Evolutionary conservation across 2,797 vertebrate genomes (phyloP), one percentile per base, ranked within the genome.

Genomic region (Silurus aristotelis): DNA sequence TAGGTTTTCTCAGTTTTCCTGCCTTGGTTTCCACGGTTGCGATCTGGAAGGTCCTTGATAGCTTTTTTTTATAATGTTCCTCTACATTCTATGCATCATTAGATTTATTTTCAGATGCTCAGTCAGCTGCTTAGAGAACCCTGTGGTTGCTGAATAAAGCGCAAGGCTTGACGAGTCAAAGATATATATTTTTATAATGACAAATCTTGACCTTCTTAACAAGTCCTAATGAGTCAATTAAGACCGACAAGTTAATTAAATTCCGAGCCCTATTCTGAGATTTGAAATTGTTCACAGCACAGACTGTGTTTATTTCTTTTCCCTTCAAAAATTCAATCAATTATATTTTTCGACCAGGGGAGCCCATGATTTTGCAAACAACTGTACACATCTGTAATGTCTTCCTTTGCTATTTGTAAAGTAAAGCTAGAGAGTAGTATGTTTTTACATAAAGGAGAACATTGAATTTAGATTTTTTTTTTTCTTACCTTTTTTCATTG

Each of bases 151-250:
- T 79, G 58, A 63, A 1, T 43, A 19, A 63, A 46, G 31, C 20
- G 61, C 38, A 79, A 22, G 58, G 38, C 43, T 38, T 43, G 20
- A 79, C 31, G 75, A 60, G 52, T 31, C 8, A 38, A 27, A 77
- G 55, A 79, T 7, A 61, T 43, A 14, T 61, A 77, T 78, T 78
- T 17, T n/a, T 56, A 43, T 63, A 43, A 61, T 63, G 76, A 63
- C 31, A 43, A 46, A 61, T 46, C 76, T 63, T n/a, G 14, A 46
- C 58, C 76, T 63, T 20, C 6, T 6, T 63, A 79, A 63, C 3
- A 3, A 63, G 38, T 46, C 76, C 31, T 61, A 46, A 46, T 63
- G 76, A 79, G 19, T 78, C 75, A 61, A 6, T 61, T 61, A 22
- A 78, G 31, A 9, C 20, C 31, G 38, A 58, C 31, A 22, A 58